Conservation (phyloP, 2,888 invertebrate species). For the Cryptosula pallasiana region DNA sequence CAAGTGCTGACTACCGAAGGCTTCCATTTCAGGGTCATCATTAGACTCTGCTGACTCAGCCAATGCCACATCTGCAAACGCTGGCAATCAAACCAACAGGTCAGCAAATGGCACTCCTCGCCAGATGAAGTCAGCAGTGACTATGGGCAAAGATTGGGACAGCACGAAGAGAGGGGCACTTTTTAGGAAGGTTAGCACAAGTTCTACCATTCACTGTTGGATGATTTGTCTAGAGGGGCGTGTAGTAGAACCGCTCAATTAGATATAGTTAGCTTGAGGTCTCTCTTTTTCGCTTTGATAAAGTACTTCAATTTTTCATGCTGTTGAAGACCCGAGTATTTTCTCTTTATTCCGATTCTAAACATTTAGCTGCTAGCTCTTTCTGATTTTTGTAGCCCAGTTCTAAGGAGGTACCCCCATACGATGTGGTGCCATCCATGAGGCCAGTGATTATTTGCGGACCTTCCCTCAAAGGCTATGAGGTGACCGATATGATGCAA, state of each 20-base stretch:
- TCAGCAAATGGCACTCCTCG: background rate
- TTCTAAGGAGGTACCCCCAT: slow-evolving; percentile 69
- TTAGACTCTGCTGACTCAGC: background rate
- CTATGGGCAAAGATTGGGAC: slow-evolving; percentile 8
- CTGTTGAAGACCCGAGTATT: no score
- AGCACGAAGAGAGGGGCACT: background rate
- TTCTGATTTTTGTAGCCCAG: background rate
- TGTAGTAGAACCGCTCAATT: no score
- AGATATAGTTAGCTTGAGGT: no score
- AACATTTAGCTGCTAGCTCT: no score
- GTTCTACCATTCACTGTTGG: no score
- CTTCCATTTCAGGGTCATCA: background rate
- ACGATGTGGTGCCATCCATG: slow-evolving; percentile 99
- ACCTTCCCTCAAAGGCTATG: slow-evolving; percentile 97
- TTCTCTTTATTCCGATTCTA: no score
- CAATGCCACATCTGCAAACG: background rate
- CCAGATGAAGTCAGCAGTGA: background rate
- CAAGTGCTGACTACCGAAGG: no score
- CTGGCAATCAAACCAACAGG: background rate
- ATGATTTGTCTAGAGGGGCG: no score
- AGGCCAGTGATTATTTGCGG: slow-evolving; percentile 97
- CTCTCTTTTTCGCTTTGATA: no score
- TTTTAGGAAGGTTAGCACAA: background rate
- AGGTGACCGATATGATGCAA: slow-evolving; percentile 99
- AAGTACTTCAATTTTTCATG: no score